phyloP scores from a whole-genome alignment of 2,113 vertebrate species.

The Bujurquina vittata region DNA sequence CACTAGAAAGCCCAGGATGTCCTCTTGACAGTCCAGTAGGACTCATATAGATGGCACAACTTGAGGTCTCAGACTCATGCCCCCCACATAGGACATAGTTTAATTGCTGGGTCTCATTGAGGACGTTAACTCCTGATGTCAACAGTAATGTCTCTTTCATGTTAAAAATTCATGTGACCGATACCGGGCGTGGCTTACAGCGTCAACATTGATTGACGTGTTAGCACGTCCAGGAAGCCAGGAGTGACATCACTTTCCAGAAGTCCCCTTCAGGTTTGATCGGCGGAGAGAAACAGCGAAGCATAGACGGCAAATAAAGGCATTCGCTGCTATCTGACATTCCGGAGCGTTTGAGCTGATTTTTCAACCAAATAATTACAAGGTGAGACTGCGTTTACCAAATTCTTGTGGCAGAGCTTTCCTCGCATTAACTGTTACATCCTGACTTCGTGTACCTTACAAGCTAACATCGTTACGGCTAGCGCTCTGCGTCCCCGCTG shows the following conservation, averaged over 20 bases:
- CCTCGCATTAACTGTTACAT: not conserved
- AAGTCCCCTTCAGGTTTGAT: conserved; percentile 61
- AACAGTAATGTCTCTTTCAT: not conserved
- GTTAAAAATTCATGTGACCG: conserved; percentile 41
- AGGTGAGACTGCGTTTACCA: conserved; percentile 29
- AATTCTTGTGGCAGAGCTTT: not conserved
- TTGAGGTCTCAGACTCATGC: not conserved
- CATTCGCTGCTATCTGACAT: not conserved
- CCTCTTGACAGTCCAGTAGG: not conserved
- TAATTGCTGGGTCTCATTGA: not conserved
- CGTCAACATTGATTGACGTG: conserved; percentile 51
- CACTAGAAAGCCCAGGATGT: not conserved
- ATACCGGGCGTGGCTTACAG: conserved; percentile 30
- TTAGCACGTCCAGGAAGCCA: conserved; percentile 53
- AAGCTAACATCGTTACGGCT: conserved; percentile 51
- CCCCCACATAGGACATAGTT: not conserved
- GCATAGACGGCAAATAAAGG: not conserved
- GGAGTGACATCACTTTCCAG: conserved; percentile 71
- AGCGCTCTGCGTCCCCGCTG: conserved; percentile 33
- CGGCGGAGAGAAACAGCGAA: not conserved
- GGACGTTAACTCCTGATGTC: not conserved
- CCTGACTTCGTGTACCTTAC: conserved; percentile 13
- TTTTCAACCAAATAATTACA: not conserved
- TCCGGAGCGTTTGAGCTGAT: not conserved
- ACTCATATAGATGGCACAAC: not conserved